Evolutionary conservation across 2,113 vertebrate species (phyloP).

Genomic region (Hyperopisus bebe): DNA sequence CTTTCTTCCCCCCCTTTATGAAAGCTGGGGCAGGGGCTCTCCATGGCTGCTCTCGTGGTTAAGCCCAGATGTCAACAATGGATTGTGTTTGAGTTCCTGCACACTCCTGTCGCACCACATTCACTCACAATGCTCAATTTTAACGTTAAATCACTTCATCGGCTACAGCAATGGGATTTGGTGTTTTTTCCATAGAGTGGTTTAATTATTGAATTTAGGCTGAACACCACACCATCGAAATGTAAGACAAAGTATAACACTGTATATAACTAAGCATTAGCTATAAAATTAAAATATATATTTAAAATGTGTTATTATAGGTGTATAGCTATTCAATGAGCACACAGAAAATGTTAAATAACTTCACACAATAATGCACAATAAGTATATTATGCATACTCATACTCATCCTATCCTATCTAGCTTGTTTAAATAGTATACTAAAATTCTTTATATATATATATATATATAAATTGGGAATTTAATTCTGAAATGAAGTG

Average conservation of each 20-base stretch:
- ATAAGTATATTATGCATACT: not conserved
- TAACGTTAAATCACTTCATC: not conserved
- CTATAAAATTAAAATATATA: not conserved
- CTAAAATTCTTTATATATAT: not conserved
- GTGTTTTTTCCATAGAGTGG: not conserved
- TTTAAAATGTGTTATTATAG: not conserved
- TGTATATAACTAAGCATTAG: not conserved
- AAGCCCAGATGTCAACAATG: slow-evolving; percentile 55
- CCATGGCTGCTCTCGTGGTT: slow-evolving; percentile 31
- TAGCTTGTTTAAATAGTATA: not conserved
- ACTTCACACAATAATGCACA: too few species aligned
- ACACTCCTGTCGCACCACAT: slow-evolving; percentile 45
- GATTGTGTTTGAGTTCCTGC: slow-evolving; percentile 50
- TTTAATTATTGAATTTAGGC: not conserved
- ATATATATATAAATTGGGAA: not conserved
- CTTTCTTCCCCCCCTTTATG: slow-evolving; percentile 48
- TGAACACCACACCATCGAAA: not conserved
- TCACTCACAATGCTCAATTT: slow-evolving; percentile 36
- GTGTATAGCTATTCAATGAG: not conserved
- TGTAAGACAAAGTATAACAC: not conserved
- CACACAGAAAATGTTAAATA: not conserved
- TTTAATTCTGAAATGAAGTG: not conserved
- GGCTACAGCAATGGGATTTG: not conserved
- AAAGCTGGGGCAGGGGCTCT: slow-evolving; percentile 39
- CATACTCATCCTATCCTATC: not conserved